phyloP scores from a whole-genome alignment of 2,797 vertebrate genomes.

The Protonibea diacanthus region DNA sequence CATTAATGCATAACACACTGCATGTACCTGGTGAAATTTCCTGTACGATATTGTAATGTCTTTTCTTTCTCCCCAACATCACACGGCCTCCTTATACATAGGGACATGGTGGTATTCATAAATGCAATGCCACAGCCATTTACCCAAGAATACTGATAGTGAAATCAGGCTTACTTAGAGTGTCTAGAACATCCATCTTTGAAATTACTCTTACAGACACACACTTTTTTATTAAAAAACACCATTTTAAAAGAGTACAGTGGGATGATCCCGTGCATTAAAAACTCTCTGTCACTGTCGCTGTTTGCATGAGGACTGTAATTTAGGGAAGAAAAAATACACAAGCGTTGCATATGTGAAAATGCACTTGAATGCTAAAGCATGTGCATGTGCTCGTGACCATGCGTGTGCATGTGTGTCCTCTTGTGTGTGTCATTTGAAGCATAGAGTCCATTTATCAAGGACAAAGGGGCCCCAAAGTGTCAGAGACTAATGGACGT shows the following conservation, averaged over 20 bases:
- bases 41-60: no score
- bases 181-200: constrained; percentile 30
- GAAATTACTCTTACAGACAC: constrained; percentile 9
- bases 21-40: no score
- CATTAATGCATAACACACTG: no score
- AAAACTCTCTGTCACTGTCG: not conserved
- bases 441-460: constrained; percentile 82
- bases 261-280: not conserved
- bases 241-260: constrained; percentile 8
- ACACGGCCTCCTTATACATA: not conserved
- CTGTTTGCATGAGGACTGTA: not conserved
- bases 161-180: constrained; percentile 36
- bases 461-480: constrained; percentile 83
- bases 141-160: constrained; percentile 9
- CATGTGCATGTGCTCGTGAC: not conserved
- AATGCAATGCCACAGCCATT: constrained; percentile 22
- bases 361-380: not conserved
- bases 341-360: not conserved
- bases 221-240: constrained; percentile 20
- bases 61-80: no score
- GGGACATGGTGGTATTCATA: constrained; percentile 23
- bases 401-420: constrained; percentile 13
- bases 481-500: constrained; percentile 85
- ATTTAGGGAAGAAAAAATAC: not conserved
- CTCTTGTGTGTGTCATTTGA: constrained; percentile 58